These are phyloP conservation scores for Oreochromis mossambicus DNA, from an alignment of 2,797 vertebrate genomes.

Conservation along the genomic window DNA sequence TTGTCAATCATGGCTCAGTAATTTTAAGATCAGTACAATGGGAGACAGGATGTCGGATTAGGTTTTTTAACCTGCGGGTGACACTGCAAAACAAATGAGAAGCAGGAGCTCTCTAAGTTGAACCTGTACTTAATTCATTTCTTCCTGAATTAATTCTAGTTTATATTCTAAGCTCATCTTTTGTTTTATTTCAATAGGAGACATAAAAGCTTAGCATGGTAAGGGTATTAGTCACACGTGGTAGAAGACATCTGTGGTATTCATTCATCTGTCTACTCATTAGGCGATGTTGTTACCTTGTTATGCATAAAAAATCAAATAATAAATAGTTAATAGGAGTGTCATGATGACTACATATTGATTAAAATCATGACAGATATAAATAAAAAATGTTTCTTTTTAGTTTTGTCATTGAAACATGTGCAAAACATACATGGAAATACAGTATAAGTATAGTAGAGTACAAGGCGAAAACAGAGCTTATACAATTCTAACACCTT, in stretches of 20 bases:
- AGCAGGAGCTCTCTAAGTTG: neutral
- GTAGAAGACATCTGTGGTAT: neutral
- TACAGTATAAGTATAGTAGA: neutral
- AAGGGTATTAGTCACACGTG: neutral
- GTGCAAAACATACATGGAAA: neutral
- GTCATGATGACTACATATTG: neutral
- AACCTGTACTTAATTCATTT: neutral
- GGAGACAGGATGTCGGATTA: neutral
- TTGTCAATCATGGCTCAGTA: slow-evolving; percentile 29
- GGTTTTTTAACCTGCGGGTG: neutral
- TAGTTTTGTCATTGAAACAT: neutral
- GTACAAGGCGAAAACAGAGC: neutral
- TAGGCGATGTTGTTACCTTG: neutral
- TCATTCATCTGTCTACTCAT: neutral
- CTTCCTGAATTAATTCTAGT: neutral
- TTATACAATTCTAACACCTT: neutral
- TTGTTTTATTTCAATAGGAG: neutral
- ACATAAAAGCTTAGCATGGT: neutral
- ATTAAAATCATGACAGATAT: neutral
- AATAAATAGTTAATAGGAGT: neutral
- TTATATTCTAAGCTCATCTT: neutral
- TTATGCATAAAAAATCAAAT: neutral
- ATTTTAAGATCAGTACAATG: slow-evolving; percentile 26
- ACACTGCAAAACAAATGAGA: neutral
- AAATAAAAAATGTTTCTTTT: neutral